phyloP scores from a whole-genome alignment of 1,140 invertebrate species.

The Hestina assimilis region DNA sequence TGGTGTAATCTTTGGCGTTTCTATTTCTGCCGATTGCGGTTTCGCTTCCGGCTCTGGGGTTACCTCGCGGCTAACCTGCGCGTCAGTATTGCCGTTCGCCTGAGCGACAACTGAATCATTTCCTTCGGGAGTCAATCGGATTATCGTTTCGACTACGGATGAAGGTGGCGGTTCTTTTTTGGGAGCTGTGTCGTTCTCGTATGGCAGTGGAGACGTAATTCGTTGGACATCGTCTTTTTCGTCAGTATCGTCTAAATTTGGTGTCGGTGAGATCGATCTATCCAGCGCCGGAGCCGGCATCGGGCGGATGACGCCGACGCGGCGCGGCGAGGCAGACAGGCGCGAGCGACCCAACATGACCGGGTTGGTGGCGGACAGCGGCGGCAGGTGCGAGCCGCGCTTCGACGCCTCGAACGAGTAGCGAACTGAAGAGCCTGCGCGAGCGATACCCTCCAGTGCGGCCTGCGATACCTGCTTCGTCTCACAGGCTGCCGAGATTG shows the following conservation, averaged over 20 bases:
- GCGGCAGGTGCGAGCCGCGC: constrained; percentile 78
- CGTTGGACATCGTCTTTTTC: constrained; percentile 49
- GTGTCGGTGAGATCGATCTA: constrained; percentile 26
- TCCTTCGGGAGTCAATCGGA: constrained; percentile 39
- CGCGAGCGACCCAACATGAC: constrained; percentile 55
- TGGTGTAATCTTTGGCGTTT: constrained; percentile 20
- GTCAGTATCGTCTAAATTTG: constrained; percentile 28
- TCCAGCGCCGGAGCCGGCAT: constrained; percentile 38
- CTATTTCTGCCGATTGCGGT: constrained; percentile 24
- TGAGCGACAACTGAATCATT: background rate
- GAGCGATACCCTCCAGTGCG: constrained; percentile 83
- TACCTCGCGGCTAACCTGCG: constrained; percentile 13
- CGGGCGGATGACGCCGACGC: constrained; percentile 45
- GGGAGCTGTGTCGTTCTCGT: constrained; percentile 29
- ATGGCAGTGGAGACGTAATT: constrained; percentile 37
- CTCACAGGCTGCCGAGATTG: constrained; percentile 16
- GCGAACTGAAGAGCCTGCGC: constrained; percentile 81
- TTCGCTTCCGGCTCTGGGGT: constrained; percentile 36
- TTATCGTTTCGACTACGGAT: constrained; percentile 52
- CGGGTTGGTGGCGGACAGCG: constrained; percentile 62
- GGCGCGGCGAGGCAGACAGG: constrained; percentile 74
- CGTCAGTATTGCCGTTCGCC: constrained; percentile 7
- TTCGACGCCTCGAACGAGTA: constrained; percentile 79
- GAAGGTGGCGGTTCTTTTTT: constrained; percentile 51
- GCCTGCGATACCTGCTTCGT: constrained; percentile 75